Percentiles rank a stretch among this genome's conserved stretches.
Conservation (phyloP, 2,888 invertebrate genomes). For the Saturnia japonica region DNA sequence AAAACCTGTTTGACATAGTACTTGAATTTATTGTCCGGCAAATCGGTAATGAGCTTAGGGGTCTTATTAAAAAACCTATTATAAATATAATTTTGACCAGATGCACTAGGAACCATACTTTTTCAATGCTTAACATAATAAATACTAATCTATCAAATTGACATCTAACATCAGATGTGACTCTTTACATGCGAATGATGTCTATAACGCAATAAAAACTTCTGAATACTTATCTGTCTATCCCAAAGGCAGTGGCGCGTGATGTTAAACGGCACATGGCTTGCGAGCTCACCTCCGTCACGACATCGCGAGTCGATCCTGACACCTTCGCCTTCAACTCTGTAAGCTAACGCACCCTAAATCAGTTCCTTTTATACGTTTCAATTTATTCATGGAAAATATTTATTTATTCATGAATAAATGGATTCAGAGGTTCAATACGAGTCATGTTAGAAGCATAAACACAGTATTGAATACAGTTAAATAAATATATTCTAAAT, state of each 20-base stretch:
- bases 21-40: too few relatives aligned
- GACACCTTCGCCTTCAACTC: slow-evolving; percentile 8
- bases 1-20: too few relatives aligned
- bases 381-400: slow-evolving; percentile 14
- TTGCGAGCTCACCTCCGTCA: slow-evolving; percentile 18
- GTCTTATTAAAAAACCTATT: too few relatives aligned
- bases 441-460: background rate
- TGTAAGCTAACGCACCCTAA: slow-evolving; percentile 1
- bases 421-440: background rate
- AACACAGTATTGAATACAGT: background rate
- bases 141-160: background rate
- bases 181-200: background rate
- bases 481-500: background rate
- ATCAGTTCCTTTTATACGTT: slow-evolving; percentile 12
- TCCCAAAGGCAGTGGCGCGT: slow-evolving; percentile 14
- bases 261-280: slow-evolving; percentile 15
- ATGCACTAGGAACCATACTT: too few relatives aligned
- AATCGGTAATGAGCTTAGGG: too few relatives aligned
- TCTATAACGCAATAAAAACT: background rate
- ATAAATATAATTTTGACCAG: too few relatives aligned
- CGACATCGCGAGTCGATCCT: slow-evolving; percentile 17
- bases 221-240: slow-evolving; percentile 14
- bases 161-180: background rate
- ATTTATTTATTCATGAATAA: slow-evolving; percentile 4
- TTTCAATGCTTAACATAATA: too few relatives aligned